Percentiles rank a stretch among this genome's conserved stretches.
These are phyloP conservation scores for Ophion obscuratus DNA, from an alignment of 2,888 invertebrate genomes.

Conservation along the genomic window DNA sequence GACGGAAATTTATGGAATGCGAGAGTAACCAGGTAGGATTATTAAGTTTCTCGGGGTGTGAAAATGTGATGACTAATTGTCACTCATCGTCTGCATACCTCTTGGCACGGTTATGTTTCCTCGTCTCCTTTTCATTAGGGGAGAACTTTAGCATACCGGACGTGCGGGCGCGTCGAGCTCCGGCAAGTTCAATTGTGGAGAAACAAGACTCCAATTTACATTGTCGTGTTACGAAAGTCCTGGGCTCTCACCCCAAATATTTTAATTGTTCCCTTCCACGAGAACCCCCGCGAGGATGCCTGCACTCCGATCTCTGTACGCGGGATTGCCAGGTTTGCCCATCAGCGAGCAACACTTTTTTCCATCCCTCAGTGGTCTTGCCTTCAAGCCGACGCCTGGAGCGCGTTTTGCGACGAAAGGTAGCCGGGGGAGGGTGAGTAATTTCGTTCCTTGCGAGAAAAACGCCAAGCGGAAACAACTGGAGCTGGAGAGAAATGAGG, in stretches of 20 bases:
- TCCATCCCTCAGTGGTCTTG: constrained; percentile 1
- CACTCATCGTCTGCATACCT: background rate
- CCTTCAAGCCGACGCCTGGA: constrained; percentile 10
- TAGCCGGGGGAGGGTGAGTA: constrained; percentile 17
- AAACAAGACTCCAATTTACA: constrained; percentile 12
- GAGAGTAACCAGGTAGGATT: background rate
- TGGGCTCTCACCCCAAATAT: background rate
- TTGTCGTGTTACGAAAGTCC: constrained; percentile 15
- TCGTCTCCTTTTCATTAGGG: background rate
- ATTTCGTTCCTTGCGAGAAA: constrained; percentile 42
- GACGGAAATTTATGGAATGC: background rate
- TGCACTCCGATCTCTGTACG: background rate
- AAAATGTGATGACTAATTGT: background rate
- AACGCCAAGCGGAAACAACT: background rate
- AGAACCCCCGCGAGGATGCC: background rate
- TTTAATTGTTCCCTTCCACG: constrained; percentile 23
- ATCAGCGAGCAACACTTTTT: background rate
- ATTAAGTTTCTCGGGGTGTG: background rate
- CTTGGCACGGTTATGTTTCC: background rate
- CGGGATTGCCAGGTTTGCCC: background rate
- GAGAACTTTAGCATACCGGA: constrained; percentile 3
- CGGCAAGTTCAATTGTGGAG: constrained; percentile 23
- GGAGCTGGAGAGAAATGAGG: constrained; percentile 33
- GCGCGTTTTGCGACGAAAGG: background rate
- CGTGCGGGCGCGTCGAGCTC: background rate